phyloP scores from a whole-genome alignment of 2,113 vertebrate genomes.

The Brienomyrus longianalis region DNA sequence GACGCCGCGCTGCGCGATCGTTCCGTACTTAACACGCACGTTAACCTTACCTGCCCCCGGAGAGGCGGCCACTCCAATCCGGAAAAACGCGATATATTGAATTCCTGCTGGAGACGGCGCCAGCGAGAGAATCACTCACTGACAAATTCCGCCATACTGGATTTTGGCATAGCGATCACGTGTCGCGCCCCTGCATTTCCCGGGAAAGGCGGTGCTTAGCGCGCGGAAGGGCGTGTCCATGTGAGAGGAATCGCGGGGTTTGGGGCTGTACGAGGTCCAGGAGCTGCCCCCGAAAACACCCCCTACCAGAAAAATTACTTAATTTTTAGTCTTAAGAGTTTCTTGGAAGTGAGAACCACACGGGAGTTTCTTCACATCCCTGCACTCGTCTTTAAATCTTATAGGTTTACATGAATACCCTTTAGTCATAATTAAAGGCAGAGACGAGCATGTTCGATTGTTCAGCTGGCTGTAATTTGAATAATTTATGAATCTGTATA shows the following conservation, averaged over 20 bases:
- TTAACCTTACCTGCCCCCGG: conserved; percentile 32
- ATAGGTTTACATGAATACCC: background rate
- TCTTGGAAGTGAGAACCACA: background rate
- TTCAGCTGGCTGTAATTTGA: background rate
- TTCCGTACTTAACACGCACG: background rate
- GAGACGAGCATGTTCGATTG: background rate
- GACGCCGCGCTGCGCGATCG: background rate
- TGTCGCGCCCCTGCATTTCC: conserved; percentile 51
- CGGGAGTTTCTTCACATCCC: background rate
- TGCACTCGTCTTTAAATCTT: background rate
- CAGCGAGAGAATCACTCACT: conserved; percentile 33
- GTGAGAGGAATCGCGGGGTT: background rate
- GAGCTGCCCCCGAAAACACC: background rate
- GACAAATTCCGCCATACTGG: conserved; percentile 57
- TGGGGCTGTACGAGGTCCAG: background rate
- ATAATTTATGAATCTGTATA: background rate
- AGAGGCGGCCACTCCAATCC: conserved; percentile 16
- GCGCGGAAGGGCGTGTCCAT: background rate
- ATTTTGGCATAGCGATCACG: conserved; percentile 49
- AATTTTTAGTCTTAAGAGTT: background rate
- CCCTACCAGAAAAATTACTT: background rate
- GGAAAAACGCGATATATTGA: conserved; percentile 24
- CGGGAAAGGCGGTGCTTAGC: conserved; percentile 44
- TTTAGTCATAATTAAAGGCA: background rate
- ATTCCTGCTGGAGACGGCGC: conserved; percentile 44